These are phyloP conservation scores for Nowickia ferox DNA, from an alignment of 2,888 invertebrate species.

Conservation along the genomic window DNA sequence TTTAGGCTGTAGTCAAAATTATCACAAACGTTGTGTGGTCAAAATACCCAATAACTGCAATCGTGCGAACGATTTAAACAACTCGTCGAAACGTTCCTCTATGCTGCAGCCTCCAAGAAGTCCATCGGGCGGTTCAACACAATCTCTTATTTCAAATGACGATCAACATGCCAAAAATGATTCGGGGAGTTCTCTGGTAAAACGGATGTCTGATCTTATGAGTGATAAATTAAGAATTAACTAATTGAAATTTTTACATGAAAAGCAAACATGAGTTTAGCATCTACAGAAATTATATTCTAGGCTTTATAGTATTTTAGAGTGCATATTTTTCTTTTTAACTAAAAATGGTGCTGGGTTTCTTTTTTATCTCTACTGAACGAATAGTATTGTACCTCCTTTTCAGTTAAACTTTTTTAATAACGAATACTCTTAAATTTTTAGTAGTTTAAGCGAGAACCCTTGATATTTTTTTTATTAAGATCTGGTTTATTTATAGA, in stretches of 20 bases:
- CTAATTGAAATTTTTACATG: slow-evolving; percentile 57
- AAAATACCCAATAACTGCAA: slow-evolving; percentile 99
- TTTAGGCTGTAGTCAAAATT: slow-evolving; percentile 97
- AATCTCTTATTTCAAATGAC: slow-evolving; percentile 85
- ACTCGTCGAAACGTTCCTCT: slow-evolving; percentile 81
- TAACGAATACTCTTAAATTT: not conserved
- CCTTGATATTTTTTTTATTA: slow-evolving; percentile 48
- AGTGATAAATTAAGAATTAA: slow-evolving; percentile 83
- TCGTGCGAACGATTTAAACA: slow-evolving; percentile 82
- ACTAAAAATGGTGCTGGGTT: slow-evolving; percentile 26
- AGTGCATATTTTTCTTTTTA: not conserved
- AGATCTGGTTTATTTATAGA: slow-evolving; percentile 64
- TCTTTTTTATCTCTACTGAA: not conserved
- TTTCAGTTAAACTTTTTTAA: not conserved
- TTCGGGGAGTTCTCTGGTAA: slow-evolving; percentile 88
- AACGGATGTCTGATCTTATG: slow-evolving; percentile 87
- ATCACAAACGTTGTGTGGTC: slow-evolving; percentile 98
- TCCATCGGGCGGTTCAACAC: slow-evolving; percentile 89
- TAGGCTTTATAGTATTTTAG: slow-evolving; percentile 1
- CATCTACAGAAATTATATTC: not conserved
- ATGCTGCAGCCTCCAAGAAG: slow-evolving; percentile 85
- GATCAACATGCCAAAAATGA: slow-evolving; percentile 85
- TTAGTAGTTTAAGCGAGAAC: slow-evolving; percentile 4
- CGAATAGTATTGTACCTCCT: slow-evolving; percentile 3
- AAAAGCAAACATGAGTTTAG: not conserved